Evolutionary conservation across 2,797 vertebrate genomes (phyloP).

Genomic region (Microctenopoma stevenorrisi): DNA sequence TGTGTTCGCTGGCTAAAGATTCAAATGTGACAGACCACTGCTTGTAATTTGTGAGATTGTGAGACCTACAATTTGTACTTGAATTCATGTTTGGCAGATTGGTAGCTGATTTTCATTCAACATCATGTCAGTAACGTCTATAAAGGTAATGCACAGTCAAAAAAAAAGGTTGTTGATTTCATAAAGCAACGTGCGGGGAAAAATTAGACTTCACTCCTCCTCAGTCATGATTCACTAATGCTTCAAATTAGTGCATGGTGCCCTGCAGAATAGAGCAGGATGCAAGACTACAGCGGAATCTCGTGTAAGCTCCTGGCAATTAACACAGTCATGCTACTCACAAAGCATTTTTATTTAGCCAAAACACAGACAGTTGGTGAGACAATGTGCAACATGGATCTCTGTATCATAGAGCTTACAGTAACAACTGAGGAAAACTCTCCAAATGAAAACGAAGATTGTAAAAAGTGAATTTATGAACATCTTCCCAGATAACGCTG

Average conservation of each 20-base stretch:
- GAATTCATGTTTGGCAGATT: slow-evolving; percentile 9
- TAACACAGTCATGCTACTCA: slow-evolving; percentile 35
- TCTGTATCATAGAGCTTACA: slow-evolving; percentile 26
- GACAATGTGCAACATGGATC: background rate
- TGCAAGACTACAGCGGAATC: slow-evolving; percentile 12
- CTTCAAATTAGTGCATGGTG: slow-evolving; percentile 5
- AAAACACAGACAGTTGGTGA: slow-evolving; percentile 9
- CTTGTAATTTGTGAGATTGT: slow-evolving; percentile 15
- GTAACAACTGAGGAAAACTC: slow-evolving; percentile 29
- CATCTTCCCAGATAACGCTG: slow-evolving; percentile 40
- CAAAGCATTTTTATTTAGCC: slow-evolving; percentile 28
- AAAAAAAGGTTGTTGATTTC: slow-evolving; percentile 18
- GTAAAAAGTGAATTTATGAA: slow-evolving; percentile 20
- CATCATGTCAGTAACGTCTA: slow-evolving; percentile 6
- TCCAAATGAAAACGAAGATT: slow-evolving; percentile 46
- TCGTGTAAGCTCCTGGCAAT: slow-evolving; percentile 43
- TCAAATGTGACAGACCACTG: slow-evolving; percentile 26
- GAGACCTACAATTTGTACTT: slow-evolving; percentile 5
- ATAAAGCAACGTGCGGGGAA: background rate
- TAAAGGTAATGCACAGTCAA: background rate
- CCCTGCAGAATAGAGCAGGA: slow-evolving; percentile 28
- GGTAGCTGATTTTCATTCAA: background rate
- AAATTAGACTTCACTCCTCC: slow-evolving; percentile 9
- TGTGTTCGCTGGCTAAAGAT: slow-evolving; percentile 10
- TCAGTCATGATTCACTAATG: slow-evolving; percentile 39